phyloP scores from a whole-genome alignment of 92 coral and sea anemone genomes.

The Chrysogorgia sp. region DNA sequence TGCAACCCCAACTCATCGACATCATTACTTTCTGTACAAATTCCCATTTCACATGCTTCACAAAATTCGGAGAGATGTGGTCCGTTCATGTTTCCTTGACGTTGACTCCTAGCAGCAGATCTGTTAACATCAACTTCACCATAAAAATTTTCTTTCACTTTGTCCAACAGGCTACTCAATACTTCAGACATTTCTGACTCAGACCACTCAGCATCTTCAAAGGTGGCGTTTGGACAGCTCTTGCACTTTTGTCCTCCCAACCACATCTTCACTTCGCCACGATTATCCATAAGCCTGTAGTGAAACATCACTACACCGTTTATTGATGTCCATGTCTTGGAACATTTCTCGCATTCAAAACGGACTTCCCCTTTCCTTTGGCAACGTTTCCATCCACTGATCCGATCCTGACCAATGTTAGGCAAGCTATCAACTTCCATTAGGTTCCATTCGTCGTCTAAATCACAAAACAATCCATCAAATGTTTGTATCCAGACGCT shows the following conservation, averaged over 20 bases:
- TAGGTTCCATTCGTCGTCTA: no score
- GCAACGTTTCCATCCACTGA: background rate
- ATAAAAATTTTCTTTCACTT: background rate
- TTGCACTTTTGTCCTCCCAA: slow-evolving; percentile 3
- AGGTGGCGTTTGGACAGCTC: background rate
- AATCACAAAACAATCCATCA: no score
- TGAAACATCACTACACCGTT: background rate
- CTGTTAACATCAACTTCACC: background rate
- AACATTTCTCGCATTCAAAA: background rate
- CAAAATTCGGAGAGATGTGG: background rate
- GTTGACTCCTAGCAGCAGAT: background rate
- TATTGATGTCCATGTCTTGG: background rate
- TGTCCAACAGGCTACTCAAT: background rate
- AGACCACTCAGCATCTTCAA: background rate
- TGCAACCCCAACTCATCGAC: no score
- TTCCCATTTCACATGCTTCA: background rate
- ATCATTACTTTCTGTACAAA: background rate
- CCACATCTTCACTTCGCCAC: slow-evolving; percentile 13
- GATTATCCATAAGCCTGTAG: background rate
- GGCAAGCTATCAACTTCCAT: no score
- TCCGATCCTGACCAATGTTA: no score
- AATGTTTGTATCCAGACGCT: no score
- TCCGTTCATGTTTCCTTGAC: background rate
- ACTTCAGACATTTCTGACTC: background rate
- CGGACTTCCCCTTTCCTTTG: background rate